Evolutionary conservation across 2,888 invertebrate species (phyloP), one percentile per base, ranked within the genome.

Genomic region (Crioceris asparagi): DNA sequence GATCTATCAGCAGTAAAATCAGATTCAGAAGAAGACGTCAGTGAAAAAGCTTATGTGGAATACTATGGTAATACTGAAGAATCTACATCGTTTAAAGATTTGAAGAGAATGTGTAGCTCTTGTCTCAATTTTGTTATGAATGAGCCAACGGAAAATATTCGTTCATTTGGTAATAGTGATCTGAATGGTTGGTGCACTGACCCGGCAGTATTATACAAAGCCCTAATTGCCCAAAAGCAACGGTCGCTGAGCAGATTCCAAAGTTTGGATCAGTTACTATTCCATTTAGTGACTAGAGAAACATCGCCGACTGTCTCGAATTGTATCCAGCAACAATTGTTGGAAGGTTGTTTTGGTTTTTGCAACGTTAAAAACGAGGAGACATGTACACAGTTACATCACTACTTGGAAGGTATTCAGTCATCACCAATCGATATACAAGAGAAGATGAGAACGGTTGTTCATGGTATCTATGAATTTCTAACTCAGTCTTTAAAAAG

Each of bases 401-500:
- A 75, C 51, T 75, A 75, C 51, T 61, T 73, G 51, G 73, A 74
- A 52, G 69, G 69, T 12, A 69, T 75, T 17, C 64, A 68, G 46
- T 64, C 71, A 6, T 66, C 74, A 2, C 67, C 69, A 0, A 51
- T 60, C 3, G 52, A 61, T 39, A 60, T 69, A 2, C 72, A 75
- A 54, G 61, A 66, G 35, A 62, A 69, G 45, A 71, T 76, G 25
- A 62, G 69, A 32, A 50, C 57, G 15, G 63, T 68, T 10, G 70
- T 73, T 2, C 75, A 76, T 50, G 60, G 64, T 34, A 70, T 75
- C 38, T 72, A 70, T 39, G 52, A 53, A 15, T 51, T 51, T 39
- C 56, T 75, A 19, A 66, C 72, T 2, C 55, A 57, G n/a, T 67
- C 69, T 3, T 57, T 74, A 19, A 57, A 56, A 36, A 50, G 51